A percentile compares a stretch with the other conserved stretches of the same genome.
These are phyloP conservation scores for Leptodactylus fuscus DNA, from an alignment of 2,113 vertebrate species.

Conservation along the genomic window DNA sequence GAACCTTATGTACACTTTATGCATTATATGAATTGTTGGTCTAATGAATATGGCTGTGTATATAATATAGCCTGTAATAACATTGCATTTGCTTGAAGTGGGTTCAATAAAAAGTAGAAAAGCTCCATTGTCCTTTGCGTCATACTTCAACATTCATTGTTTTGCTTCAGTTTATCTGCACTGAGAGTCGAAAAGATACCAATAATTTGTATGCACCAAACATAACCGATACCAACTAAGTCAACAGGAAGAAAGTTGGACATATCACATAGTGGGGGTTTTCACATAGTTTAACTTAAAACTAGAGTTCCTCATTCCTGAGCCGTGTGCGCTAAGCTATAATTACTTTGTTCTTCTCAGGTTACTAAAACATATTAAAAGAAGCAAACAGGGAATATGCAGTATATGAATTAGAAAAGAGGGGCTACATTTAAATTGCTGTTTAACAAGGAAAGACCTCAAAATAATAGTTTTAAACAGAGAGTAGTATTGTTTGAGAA, in stretches of 20 bases:
- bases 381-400: background rate
- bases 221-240: background rate
- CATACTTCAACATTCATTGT: no score
- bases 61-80: no score
- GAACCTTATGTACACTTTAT: no score
- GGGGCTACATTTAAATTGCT: background rate
- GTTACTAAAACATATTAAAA: background rate
- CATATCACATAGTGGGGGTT: background rate
- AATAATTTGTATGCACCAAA: background rate
- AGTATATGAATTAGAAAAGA: background rate
- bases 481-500: no score
- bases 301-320: constrained; percentile 14
- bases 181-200: no score
- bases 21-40: no score
- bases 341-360: background rate
- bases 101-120: no score
- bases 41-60: no score
- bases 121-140: no score
- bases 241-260: background rate
- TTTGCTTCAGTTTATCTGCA: no score
- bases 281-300: background rate
- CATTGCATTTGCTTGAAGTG: no score
- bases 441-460: background rate
- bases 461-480: background rate
- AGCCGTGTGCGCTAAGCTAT: background rate